Evolutionary conservation across 2,797 vertebrate genomes (phyloP).

Genomic region (Oceanodroma leucorhoa): DNA sequence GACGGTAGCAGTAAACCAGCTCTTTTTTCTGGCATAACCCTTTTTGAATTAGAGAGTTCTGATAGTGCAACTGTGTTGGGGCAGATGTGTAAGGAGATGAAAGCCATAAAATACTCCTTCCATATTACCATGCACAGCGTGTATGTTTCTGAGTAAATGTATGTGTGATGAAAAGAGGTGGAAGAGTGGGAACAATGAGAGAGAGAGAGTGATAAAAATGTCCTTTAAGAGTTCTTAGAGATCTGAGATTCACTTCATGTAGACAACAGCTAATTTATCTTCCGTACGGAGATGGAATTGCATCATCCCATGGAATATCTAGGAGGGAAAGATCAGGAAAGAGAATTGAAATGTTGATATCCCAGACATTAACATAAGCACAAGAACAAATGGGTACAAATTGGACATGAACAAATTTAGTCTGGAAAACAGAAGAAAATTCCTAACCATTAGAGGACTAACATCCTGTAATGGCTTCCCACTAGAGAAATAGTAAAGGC

Average conservation of each 20-base stretch:
- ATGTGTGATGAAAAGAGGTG: neutral
- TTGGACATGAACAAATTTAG: neutral
- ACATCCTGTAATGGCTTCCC: neutral
- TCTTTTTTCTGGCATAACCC: neutral
- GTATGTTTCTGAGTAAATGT: neutral
- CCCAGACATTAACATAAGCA: neutral
- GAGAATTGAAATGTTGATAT: neutral
- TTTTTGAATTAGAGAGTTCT: neutral
- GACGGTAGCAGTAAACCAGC: accelerated
- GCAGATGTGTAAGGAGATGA: neutral
- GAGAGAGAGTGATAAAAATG: neutral
- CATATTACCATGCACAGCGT: neutral
- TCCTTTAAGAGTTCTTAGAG: neutral
- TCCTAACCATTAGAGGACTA: neutral
- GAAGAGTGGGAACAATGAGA: neutral
- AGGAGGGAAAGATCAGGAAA: neutral
- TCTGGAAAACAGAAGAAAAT: neutral
- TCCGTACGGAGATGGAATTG: neutral
- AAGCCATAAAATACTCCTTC: neutral
- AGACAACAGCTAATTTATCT: neutral
- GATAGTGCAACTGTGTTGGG: neutral
- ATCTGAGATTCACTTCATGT: constrained; percentile 26
- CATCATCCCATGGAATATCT: neutral
- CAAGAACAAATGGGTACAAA: neutral
- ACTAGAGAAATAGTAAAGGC: neutral